Conservation (phyloP, 2,888 invertebrate species). For the Ctena decussata region DNA sequence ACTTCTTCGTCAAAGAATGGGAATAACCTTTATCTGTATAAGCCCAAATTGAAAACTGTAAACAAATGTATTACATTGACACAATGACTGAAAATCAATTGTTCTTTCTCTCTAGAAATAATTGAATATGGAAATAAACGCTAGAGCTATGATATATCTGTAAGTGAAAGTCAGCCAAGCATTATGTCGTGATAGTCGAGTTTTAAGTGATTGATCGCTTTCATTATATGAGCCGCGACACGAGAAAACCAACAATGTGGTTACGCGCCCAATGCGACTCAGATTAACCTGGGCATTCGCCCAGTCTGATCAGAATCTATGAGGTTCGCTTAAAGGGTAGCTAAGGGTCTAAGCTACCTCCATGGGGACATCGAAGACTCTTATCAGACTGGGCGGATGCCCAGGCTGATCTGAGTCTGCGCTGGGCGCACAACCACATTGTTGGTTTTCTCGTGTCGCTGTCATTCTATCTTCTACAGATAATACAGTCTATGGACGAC, state of each 20-base stretch:
- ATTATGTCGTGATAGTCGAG: neutral
- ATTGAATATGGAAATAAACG: neutral
- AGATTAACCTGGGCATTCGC: neutral
- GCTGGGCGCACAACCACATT: too few species aligned
- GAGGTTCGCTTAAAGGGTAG: too few species aligned
- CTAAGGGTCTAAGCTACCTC: too few species aligned
- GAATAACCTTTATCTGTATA: neutral
- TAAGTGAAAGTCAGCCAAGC: neutral
- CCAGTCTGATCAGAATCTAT: neutral
- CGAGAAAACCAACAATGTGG: neutral
- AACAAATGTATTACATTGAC: neutral
- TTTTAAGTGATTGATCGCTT: neutral
- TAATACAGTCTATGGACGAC: neutral
- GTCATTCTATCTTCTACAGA: neutral
- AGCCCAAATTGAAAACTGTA: neutral
- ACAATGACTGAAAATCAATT: constrained; percentile 2
- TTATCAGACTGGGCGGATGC: neutral
- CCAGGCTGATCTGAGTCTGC: neutral
- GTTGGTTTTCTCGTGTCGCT: neutral
- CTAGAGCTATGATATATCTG: neutral
- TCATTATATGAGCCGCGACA: neutral
- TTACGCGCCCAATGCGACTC: neutral
- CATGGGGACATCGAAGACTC: too few species aligned
- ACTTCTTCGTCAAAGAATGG: neutral
- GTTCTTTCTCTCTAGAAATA: neutral